A percentile compares a stretch with the other conserved stretches of the same genome.
Evolutionary conservation across 2,888 invertebrate genomes (phyloP).

Genomic region (Nasonovia ribisnigri): DNA sequence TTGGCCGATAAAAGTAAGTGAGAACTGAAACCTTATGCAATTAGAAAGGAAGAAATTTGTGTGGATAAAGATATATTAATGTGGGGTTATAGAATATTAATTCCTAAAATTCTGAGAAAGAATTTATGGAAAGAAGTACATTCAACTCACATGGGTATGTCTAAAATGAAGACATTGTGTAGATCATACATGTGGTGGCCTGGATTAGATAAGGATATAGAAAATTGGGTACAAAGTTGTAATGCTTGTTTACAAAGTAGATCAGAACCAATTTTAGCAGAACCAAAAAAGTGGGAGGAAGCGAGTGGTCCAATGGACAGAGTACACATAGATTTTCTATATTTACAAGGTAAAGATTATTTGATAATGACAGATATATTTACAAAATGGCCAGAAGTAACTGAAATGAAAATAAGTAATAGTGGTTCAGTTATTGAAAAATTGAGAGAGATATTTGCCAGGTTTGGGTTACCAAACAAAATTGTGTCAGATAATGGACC

Average conservation of each 20-base stretch:
- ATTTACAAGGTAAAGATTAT: neutral
- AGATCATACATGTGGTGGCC: conserved; percentile 16
- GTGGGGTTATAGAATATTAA: no score
- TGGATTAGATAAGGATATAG: neutral
- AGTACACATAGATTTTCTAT: neutral
- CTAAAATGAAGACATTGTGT: neutral
- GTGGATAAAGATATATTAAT: neutral
- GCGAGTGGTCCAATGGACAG: neutral
- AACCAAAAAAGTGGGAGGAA: neutral
- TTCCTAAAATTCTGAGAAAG: neutral
- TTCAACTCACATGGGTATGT: neutral
- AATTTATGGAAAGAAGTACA: neutral
- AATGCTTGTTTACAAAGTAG: neutral
- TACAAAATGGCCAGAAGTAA: neutral
- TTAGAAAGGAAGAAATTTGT: neutral
- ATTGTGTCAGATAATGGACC: neutral
- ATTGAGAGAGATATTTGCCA: neutral
- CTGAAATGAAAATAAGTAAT: neutral
- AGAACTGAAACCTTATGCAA: neutral
- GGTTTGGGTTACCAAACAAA: neutral
- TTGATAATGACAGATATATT: neutral
- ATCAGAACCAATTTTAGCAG: conserved; percentile 6
- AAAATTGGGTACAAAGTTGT: neutral
- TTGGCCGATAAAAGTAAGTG: neutral
- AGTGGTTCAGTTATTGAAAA: neutral